Evolutionary conservation across 2,113 vertebrate species (phyloP), one percentile per base, ranked within the genome.

Genomic region (Pedionomus torquatus): DNA sequence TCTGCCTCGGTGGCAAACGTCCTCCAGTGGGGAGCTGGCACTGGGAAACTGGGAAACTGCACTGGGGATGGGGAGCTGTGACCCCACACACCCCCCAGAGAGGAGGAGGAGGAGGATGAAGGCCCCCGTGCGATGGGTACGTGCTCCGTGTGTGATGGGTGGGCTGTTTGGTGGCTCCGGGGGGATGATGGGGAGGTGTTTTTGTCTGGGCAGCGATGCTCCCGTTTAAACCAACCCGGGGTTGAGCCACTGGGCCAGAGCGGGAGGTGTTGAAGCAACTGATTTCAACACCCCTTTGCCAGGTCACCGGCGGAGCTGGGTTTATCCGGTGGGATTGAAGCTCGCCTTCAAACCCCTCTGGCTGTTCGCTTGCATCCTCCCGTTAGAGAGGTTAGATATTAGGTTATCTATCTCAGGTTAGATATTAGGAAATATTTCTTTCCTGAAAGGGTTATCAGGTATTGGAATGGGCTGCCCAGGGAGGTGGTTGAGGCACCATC

Each of bases 181-280:
- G 87, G 86, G 39, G 79, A 69, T 61, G 91, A 88, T 1, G 2
- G 61, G 4, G 20, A 15, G 46, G 9, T 28, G 68, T 23, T 55
- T 37, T 48, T 20, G 33, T 76, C 90, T 17, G 5, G 61, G 48
- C 54, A 30, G 24, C 6, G 37, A 13, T 64, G 87, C 35, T 52
- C 18, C 68, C 0, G 0, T 65, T 91, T 1, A 20, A 68, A 20
- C 48, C 24, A 63, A 37, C 35, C 0, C 0, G 3, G 74, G 70
- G 69, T n/a, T 16, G 48, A 87, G 89, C 87, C 2, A 39, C 69
- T 75, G 8, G 2, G 69, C 65, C 1, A 1, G 43, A 46, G 95
- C 75, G 7, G 70, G 51, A 6, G 60, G 31, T 75, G 61, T 7
- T 16, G 85, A 65, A 95, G 19, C 14, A 1, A 17, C 54, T 52